Evolutionary conservation across 2,888 invertebrate species (phyloP), one percentile per base, ranked within the genome.

Genomic region (Chrysolina haemoptera): DNA sequence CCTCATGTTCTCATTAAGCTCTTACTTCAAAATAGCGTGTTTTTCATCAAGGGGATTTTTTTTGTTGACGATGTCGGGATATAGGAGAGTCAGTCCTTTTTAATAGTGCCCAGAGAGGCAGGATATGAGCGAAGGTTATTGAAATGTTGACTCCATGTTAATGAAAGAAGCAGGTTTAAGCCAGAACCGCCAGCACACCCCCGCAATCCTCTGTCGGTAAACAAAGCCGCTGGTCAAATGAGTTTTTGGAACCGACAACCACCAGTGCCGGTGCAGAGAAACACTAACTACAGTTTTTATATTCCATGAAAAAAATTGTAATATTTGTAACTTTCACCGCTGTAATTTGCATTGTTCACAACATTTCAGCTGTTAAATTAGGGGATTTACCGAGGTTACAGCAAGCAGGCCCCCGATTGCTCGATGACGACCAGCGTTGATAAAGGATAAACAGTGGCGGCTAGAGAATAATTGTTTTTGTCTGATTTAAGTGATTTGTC

Each of bases 91-190:
- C 74, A 72, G 78, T 78, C 74, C 75, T 80, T 78, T 79, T 77
- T 78, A 79, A 81, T 79, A 79, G 76, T 68, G 53, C 71, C 76
- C 74, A 73, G 67, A 71, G 20, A 67, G 75, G 77, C 84, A 84
- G 85, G 85, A 85, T 85, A 86, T 86, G 86, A 86, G 83, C 80
- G 80, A 85, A 86, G 85, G 87, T 87, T 87, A 87, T 87, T 87
- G 87, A 86, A 87, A 87, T 84, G 86, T 86, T 85, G 83, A 82
- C 83, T 82, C 81, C 81, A 86, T 87, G 86, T 86, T 87, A 86
- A 87, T 87, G 86, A 87, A 87, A 87, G 86, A 85, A 86, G 85
- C 84, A 85, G 84, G 84, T 86, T 86, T 86, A 86, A 86, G 85
- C 86, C 80, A 78, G 76, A 78, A 77, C 80, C 79, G 78, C 80